Conservation (phyloP, 2,113 vertebrate genomes). For the Bufo gargarizans region DNA sequence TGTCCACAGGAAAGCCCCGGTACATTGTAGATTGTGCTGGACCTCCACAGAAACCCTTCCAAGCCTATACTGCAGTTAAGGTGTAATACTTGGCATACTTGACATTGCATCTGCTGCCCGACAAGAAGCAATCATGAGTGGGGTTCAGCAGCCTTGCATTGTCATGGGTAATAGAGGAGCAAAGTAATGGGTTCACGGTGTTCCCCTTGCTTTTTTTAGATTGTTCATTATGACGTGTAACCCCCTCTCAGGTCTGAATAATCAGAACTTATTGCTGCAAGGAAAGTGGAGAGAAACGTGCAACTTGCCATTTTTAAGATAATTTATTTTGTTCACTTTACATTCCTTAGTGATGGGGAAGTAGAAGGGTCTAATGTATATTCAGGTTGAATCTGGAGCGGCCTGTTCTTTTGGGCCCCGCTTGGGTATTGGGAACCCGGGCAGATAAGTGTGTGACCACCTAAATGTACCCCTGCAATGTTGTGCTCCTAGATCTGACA, state of each 20-base stretch:
- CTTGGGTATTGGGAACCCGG: background rate
- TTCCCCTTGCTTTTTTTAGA: background rate
- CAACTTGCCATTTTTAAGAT: background rate
- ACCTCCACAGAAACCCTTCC: background rate
- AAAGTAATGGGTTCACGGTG: background rate
- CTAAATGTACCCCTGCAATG: background rate
- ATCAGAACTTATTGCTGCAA: background rate
- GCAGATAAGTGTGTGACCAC: background rate
- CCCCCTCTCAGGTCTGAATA: background rate
- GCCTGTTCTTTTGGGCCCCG: background rate
- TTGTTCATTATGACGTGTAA: background rate
- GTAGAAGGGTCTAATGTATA: background rate
- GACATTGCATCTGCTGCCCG: background rate
- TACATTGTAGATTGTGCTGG: background rate
- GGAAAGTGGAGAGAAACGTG: too few species aligned
- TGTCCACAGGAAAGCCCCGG: background rate
- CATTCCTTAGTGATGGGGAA: background rate
- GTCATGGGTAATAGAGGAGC: background rate
- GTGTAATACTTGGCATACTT: background rate
- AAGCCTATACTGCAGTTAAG: background rate
- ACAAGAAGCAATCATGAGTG: background rate
- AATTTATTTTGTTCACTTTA: background rate
- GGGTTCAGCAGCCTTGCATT: background rate
- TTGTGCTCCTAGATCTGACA: background rate
- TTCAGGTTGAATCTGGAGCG: background rate